Evolutionary conservation across 2,113 vertebrate species (phyloP).

Genomic region (Pterocles burchelli): DNA sequence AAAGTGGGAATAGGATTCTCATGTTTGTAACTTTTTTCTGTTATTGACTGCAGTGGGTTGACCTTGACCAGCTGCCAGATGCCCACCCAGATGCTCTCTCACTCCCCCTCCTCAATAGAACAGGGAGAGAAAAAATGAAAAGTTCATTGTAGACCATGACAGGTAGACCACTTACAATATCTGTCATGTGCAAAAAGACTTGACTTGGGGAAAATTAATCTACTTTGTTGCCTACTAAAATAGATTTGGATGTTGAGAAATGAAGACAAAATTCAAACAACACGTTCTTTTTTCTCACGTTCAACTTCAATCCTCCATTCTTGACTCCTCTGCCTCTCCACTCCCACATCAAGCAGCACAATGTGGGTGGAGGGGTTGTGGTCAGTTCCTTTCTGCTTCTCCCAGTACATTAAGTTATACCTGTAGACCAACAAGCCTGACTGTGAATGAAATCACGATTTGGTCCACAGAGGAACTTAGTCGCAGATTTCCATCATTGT

Average conservation of each 20-base stretch:
- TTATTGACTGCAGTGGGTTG: not conserved
- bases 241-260: not conserved
- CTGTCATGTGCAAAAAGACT: not conserved
- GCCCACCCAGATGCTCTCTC: not conserved
- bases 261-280: not conserved
- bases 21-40: not conserved
- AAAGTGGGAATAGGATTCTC: not conserved
- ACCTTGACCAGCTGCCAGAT: not conserved
- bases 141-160: not conserved
- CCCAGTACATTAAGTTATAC: not conserved
- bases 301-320: not conserved
- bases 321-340: fast-evolving
- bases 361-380: fast-evolving
- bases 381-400: not conserved
- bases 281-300: not conserved
- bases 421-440: not conserved
- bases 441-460: not conserved
- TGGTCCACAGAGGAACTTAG: not conserved
- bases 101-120: not conserved
- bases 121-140: not conserved
- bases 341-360: not conserved
- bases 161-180: not conserved
- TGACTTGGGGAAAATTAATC: not conserved
- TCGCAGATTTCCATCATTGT: not conserved
- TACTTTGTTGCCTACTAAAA: not conserved